Percentiles rank a stretch among this genome's conserved stretches.
Evolutionary conservation across 2,888 invertebrate genomes (phyloP).

Genomic region (Hirtodrosophila duncani): DNA sequence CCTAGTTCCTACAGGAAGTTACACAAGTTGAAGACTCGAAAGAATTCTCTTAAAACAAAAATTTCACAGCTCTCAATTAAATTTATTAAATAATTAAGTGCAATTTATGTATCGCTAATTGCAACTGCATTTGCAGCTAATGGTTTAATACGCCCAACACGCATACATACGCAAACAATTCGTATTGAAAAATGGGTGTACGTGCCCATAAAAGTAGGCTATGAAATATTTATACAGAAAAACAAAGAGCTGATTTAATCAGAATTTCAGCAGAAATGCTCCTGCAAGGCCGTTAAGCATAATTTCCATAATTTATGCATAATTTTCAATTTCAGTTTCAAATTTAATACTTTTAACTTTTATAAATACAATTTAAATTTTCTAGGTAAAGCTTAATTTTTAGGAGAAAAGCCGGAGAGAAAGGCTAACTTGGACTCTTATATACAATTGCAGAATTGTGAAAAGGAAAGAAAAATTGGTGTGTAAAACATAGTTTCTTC

Average conservation of each 20-base stretch:
- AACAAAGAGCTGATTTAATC: conserved; percentile 19
- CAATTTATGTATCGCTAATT: conserved; percentile 56
- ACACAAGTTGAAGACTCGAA: too few relatives aligned
- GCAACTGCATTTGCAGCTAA: conserved; percentile 48
- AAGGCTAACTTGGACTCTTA: too few relatives aligned
- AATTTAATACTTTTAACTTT: neutral
- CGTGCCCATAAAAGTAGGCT: conserved; percentile 12
- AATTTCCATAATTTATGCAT: too few relatives aligned
- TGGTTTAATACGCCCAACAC: conserved; percentile 44
- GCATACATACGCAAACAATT: neutral
- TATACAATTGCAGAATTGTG: too few relatives aligned
- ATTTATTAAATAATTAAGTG: conserved; percentile 67
- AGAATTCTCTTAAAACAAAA: too few relatives aligned
- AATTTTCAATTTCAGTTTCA: too few relatives aligned
- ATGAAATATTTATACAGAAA: conserved; percentile 3
- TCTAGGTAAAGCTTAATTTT: too few relatives aligned
- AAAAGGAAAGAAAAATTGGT: too few relatives aligned
- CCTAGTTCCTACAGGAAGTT: too few relatives aligned
- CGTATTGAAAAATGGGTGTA: neutral
- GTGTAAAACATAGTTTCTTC: too few relatives aligned
- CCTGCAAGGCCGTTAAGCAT: neutral
- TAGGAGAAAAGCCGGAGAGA: too few relatives aligned
- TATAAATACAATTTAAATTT: neutral
- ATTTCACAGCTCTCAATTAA: conserved; percentile 57
- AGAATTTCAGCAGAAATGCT: conserved; percentile 16